A percentile compares a stretch with the other conserved stretches of the same genome.
phyloP scores from a whole-genome alignment of 2,888 invertebrate genomes.

The Polietes domitor region DNA sequence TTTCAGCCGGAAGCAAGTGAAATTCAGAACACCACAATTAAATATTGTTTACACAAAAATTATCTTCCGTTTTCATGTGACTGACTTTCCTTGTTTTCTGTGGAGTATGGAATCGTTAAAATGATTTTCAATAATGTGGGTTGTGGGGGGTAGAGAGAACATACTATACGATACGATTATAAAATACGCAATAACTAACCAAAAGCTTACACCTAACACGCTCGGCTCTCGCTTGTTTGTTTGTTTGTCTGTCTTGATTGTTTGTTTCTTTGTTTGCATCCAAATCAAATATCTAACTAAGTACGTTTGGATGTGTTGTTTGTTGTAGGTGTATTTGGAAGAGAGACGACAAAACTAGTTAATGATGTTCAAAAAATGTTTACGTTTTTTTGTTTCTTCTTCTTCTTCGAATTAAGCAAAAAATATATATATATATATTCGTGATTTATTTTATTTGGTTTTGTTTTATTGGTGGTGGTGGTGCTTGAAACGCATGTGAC shows the following conservation, averaged over 20 bases:
- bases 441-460: conserved; percentile 9
- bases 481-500: conserved; percentile 61
- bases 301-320: not conserved
- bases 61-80: not conserved
- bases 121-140: conserved; percentile 2
- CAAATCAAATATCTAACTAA: not conserved
- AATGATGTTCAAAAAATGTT: not conserved
- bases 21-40: not conserved
- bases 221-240: not conserved
- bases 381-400: not conserved
- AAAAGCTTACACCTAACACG: conserved; percentile 36
- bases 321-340: not conserved
- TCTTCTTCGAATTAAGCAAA: conserved; percentile 15
- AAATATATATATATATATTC: conserved; percentile 13
- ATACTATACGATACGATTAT: conserved; percentile 59
- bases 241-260: not conserved
- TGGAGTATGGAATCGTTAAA: not conserved
- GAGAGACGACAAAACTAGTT: conserved; percentile 34
- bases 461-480: conserved; percentile 33
- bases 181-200: conserved; percentile 47
- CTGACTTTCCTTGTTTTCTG: not conserved
- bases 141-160: conserved; percentile 19
- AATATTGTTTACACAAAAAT: no score
- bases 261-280: not conserved
- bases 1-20: not conserved